Evolutionary conservation across 2,113 vertebrate genomes (phyloP).

Genomic region (Dasyornis broadbenti): DNA sequence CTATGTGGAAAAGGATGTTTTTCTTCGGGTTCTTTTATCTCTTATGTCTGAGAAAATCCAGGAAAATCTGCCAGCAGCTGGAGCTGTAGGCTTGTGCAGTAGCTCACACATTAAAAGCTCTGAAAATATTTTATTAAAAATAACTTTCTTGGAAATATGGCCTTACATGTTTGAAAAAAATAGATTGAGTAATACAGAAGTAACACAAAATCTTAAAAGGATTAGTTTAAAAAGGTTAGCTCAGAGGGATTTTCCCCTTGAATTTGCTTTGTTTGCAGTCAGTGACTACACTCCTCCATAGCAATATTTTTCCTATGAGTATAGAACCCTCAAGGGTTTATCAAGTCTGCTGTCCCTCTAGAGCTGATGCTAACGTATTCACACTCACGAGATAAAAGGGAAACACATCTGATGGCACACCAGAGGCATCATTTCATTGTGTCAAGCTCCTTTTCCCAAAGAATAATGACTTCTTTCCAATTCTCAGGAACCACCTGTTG

Average conservation of each 20-base stretch:
- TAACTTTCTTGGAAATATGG: background rate
- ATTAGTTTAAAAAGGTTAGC: background rate
- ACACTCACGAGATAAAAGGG: background rate
- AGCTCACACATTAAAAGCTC: background rate
- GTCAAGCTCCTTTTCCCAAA: background rate
- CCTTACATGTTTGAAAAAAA: background rate
- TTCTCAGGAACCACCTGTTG: background rate
- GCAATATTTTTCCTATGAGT: background rate
- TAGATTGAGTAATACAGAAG: background rate
- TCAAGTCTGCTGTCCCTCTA: background rate
- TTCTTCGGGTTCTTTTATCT: background rate
- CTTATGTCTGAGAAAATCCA: background rate
- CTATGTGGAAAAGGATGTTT: background rate
- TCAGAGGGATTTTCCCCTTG: background rate
- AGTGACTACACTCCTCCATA: background rate
- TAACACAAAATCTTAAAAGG: background rate
- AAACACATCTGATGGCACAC: background rate
- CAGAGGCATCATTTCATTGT: background rate
- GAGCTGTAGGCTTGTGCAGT: background rate
- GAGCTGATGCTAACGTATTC: fast-evolving
- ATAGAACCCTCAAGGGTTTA: background rate
- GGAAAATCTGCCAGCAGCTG: slow-evolving; percentile 4
- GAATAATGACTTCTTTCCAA: background rate
- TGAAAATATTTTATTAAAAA: background rate
- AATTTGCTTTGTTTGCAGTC: background rate